Percentiles rank a stretch among this genome's conserved stretches.
Conservation (phyloP, 2,113 vertebrate genomes). For the Bostrychus sinensis region DNA sequence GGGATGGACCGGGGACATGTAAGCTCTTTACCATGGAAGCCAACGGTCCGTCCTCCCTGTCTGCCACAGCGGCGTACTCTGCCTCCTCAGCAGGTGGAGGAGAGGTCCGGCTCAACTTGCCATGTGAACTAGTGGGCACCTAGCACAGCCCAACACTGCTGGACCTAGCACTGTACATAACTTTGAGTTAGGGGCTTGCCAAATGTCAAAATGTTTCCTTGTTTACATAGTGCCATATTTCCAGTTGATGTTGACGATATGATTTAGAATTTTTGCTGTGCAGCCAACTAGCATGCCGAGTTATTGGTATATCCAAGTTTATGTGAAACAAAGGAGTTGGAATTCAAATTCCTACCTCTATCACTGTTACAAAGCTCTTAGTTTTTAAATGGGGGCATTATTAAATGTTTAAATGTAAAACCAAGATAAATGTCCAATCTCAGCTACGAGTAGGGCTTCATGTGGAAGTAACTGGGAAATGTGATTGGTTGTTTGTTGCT, state of each 20-base stretch:
- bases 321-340: conserved; percentile 39
- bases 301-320: conserved; percentile 25
- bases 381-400: conserved; percentile 59
- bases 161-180: conserved; percentile 56
- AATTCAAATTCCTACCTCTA: conserved; percentile 62
- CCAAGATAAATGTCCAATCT: conserved; percentile 25
- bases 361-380: conserved; percentile 26
- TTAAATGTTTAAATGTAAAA: conserved; percentile 24
- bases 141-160: conserved; percentile 38
- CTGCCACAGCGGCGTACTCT: conserved; percentile 63
- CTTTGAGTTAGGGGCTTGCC: conserved; percentile 34
- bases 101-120: conserved; percentile 76
- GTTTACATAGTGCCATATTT: conserved; percentile 55
- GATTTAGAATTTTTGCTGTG: conserved; percentile 46
- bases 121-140: conserved; percentile 67
- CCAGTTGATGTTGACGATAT: conserved; percentile 43
- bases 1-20: conserved; percentile 47
- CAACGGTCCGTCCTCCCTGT: conserved; percentile 58
- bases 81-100: conserved; percentile 63
- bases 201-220: conserved; percentile 44
- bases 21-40: conserved; percentile 76
- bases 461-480: conserved; percentile 21
- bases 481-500: conserved; percentile 30
- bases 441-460: conserved; percentile 19
- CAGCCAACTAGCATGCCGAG: conserved; percentile 61